A percentile compares a stretch with the other conserved stretches of the same genome.
Evolutionary conservation across 1,140 invertebrate genomes (phyloP).

Genomic region (Phymastichus coffea): DNA sequence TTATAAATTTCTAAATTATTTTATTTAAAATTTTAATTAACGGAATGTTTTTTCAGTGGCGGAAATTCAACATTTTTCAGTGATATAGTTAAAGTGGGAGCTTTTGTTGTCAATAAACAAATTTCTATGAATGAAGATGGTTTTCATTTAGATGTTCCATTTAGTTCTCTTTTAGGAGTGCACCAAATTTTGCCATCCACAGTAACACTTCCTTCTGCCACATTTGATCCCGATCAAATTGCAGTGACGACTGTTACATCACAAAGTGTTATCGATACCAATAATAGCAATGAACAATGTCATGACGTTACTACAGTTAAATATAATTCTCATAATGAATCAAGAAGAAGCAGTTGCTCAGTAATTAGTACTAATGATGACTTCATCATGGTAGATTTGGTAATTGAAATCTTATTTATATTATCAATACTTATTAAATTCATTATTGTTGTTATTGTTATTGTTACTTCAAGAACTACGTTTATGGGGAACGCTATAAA

Average conservation of each 20-base stretch:
- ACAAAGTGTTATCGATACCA: constrained; percentile 41
- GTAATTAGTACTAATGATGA: constrained; percentile 65
- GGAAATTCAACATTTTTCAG: constrained; percentile 62
- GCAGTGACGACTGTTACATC: constrained; percentile 31
- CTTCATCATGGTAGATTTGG: constrained; percentile 77
- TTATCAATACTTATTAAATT: too few species aligned
- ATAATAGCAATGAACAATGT: constrained; percentile 55
- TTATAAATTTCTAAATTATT: constrained; percentile 7
- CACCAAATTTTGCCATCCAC: constrained; percentile 50
- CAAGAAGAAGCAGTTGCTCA: constrained; percentile 56
- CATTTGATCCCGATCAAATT: too few species aligned
- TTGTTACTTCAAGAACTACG: too few species aligned
- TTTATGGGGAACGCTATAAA: too few species aligned
- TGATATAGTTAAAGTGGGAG: constrained; percentile 66
- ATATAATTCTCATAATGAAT: constrained; percentile 51
- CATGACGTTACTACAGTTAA: constrained; percentile 47
- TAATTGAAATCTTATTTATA: constrained; percentile 51
- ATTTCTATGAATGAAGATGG: constrained; percentile 59
- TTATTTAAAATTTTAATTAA: constrained; percentile 4
- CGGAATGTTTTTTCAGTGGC: constrained; percentile 51
- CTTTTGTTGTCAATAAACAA: constrained; percentile 66
- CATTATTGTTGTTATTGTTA: too few species aligned
- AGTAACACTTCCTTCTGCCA: constrained; percentile 29
- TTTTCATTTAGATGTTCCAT: constrained; percentile 66
- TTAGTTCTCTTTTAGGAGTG: constrained; percentile 63